Percentiles rank a stretch among this genome's conserved stretches.
phyloP scores from a whole-genome alignment of 2,888 invertebrate genomes.

The Parnassius mnemosyne region DNA sequence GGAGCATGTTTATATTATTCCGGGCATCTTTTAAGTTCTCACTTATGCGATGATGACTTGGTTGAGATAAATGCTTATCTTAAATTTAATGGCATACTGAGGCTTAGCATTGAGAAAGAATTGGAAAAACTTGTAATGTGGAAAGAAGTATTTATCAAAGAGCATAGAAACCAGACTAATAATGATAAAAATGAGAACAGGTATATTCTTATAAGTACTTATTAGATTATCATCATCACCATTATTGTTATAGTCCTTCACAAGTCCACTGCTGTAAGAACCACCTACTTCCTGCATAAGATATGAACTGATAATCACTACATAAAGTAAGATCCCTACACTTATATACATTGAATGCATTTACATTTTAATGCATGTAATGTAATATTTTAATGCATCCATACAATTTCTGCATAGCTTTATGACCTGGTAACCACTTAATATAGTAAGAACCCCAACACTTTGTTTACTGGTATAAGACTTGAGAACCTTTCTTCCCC shows the following conservation, averaged over 20 bases:
- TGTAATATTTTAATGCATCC: no score
- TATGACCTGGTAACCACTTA: no score
- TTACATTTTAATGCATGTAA: neutral
- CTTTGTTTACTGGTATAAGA: no score
- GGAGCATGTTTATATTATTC: slow-evolving; percentile 83
- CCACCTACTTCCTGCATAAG: no score
- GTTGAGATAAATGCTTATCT: slow-evolving; percentile 88
- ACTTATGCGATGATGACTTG: slow-evolving; percentile 87
- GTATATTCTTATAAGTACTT: slow-evolving; percentile 35
- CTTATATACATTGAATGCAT: neutral
- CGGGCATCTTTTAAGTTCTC: slow-evolving; percentile 88
- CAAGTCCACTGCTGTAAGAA: no score
- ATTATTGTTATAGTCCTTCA: no score
- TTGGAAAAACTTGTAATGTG: slow-evolving; percentile 87
- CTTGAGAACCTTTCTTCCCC: no score
- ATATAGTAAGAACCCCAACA: no score
- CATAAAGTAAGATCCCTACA: no score
- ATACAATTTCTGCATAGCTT: no score
- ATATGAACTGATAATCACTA: no score
- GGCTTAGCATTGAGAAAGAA: slow-evolving; percentile 83
- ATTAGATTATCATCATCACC: no score
- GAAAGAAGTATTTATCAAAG: slow-evolving; percentile 85
- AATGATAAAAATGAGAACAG: slow-evolving; percentile 58
- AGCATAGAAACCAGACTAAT: slow-evolving; percentile 57
- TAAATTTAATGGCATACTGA: slow-evolving; percentile 86